Evolutionary conservation across 2,888 invertebrate species (phyloP), one percentile per base, ranked within the genome.

Genomic region (Glaucopsyche alexis): DNA sequence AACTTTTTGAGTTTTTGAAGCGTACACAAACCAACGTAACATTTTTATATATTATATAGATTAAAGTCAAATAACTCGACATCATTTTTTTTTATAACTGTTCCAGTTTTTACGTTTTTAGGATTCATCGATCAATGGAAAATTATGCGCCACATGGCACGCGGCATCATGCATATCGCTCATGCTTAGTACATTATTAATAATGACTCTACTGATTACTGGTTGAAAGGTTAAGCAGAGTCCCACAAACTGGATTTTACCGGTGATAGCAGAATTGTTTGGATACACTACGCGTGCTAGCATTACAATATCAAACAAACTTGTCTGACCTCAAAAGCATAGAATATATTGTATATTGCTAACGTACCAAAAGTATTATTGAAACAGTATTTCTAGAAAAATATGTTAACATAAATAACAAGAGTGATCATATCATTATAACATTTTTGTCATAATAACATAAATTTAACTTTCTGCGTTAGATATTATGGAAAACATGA

Each of bases 181-280:
- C 16, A 45, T 67, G 16, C 42, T 45, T 19, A 66, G 5, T 45
- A 67, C 16, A 45, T 45, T 19, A 47, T 69, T n/a, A 49, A 47
- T 11, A 49, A 47, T 13, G 13, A 65, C 40, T 65, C 5, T 65
- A 19, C 13, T 69, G 38, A 69, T 69, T 29, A 29, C 29, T 38
- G 60, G 69, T 47, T 29, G 47, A 69, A 69, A 69, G 69, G 49
- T 69, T 47, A 47, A 16, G 29, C 47, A 19, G 69, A 49, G 69
- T 49, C 69, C 19, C 49, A 13, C 47, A 14, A 69, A 49, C 69
- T 14, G 49, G 69, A 42, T 49, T n/a, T 29, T 29, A 69, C 69
- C 69, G 11, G 47, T 49, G 29, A 49, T 69, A 69, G 13, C 69
- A 38, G 49, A 19, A 47, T 69, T 29, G 29, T 16, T 45, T 49